Percentiles rank a stretch among this genome's conserved stretches.
Conservation (phyloP, 2,888 invertebrate genomes). For the Tinea semifulvella region DNA sequence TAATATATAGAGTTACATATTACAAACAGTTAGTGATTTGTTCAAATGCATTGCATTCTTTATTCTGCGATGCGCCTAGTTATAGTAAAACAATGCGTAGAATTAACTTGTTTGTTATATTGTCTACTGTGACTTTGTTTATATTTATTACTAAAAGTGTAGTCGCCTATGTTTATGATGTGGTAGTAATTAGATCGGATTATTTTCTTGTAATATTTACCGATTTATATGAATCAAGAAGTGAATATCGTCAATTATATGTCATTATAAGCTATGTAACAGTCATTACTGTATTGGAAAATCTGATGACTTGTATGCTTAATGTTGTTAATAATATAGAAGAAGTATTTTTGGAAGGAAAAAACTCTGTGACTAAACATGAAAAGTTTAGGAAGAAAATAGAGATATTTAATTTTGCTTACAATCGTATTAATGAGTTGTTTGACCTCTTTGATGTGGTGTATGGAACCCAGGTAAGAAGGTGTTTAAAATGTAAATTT, state of each 20-base stretch:
- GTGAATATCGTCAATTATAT: background rate
- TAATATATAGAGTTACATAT: background rate
- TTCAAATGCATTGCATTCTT: background rate
- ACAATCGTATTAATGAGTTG: background rate
- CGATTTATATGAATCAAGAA: background rate
- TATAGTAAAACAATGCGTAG: background rate
- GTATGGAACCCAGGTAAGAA: conserved; percentile 1
- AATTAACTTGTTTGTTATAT: background rate
- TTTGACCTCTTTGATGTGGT: background rate
- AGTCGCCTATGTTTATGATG: background rate
- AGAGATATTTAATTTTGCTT: background rate
- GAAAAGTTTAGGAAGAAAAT: background rate
- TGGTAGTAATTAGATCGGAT: background rate
- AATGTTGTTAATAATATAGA: background rate
- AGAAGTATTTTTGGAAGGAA: background rate
- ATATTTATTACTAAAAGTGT: background rate
- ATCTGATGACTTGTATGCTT: background rate
- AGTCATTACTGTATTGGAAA: background rate
- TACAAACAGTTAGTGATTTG: background rate
- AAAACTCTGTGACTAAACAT: background rate
- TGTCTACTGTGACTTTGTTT: background rate
- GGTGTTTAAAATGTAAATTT: too few species aligned
- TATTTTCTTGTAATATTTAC: background rate
- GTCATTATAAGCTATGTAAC: background rate
- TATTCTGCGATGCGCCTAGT: background rate